Evolutionary conservation across 2,888 invertebrate genomes (phyloP), one percentile per base, ranked within the genome.

Genomic region (Agrotis clavis): DNA sequence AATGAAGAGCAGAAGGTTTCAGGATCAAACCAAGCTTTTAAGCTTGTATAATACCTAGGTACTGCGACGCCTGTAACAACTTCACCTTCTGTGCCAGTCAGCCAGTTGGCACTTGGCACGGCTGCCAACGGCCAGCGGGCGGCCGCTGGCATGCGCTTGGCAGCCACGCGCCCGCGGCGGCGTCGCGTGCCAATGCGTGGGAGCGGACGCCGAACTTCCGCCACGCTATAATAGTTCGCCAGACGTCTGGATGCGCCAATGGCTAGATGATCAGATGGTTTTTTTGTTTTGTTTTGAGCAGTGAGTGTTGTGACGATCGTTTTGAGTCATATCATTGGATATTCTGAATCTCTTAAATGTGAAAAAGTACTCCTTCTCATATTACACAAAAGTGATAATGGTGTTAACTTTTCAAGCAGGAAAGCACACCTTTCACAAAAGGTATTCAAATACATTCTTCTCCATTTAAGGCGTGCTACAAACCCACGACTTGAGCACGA

Each of bases 181-280:
- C 85, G 88, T 84, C 90, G 94, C 93, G 94, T 94, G 94, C 94
- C 94, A 94, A 92, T 78, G 92, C 94, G 94, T 94, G 94, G 95
- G 94, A 91, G 94, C 91, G 89, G 90, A 90, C 91, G 90, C 88
- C 88, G 82, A 82, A 85, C 92, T 94, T 94, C 95, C 94, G 95
- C 90, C 93, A 93, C 92, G 89, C 72, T 68, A 62, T 71, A 61
- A 68, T 64, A 77, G 63, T 60, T 57, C 48, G 67, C 83, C 80
- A 80, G 67, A 79, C 79, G 62, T 70, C 85, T 85, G 66, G 86
- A 85, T 82, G 74, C 67, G 83, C 71, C 71, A 72, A 54, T 61
- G 19, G 56, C n/a, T 30, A 35, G n/a, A 41, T 30, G 56, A 11
- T 16, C 61, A 45, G 19, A 59, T 71, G 66, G 30, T 56, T 68